Evolutionary conservation across 2,113 vertebrate genomes (phyloP).

Genomic region (Takifugu flavidus): DNA sequence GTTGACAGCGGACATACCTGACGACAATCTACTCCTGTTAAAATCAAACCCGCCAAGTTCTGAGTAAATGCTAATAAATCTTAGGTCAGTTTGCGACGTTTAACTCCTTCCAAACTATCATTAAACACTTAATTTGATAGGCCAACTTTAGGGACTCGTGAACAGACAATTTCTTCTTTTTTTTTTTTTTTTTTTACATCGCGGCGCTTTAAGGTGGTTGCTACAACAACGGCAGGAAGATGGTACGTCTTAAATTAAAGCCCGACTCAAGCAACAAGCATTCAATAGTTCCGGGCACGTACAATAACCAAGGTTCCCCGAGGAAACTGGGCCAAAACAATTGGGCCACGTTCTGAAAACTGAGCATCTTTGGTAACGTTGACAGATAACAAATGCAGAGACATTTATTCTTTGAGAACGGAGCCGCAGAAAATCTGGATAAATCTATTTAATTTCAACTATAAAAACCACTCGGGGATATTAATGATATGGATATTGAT

Average conservation of each 20-base stretch:
- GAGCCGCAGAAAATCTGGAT: background rate
- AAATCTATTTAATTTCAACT: no score
- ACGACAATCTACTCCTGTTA: background rate
- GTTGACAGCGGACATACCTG: conserved; percentile 73
- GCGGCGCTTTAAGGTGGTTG: conserved; percentile 32
- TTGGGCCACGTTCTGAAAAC: conserved; percentile 11
- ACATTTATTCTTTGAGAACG: background rate
- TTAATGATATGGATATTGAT: background rate
- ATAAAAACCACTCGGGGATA: no score
- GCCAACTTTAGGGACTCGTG: no score
- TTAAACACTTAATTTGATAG: no score
- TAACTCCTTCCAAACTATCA: no score
- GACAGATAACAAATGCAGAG: background rate
- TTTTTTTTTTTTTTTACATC: no score
- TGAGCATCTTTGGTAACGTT: background rate
- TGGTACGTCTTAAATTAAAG: conserved; percentile 12
- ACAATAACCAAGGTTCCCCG: conserved; percentile 16
- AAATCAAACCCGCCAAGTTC: background rate
- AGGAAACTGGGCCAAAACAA: background rate
- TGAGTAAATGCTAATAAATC: no score
- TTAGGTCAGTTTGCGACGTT: background rate
- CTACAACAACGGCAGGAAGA: conserved; percentile 53
- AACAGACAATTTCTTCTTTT: no score
- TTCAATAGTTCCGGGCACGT: conserved; percentile 41
- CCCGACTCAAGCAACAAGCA: background rate